phyloP scores from a whole-genome alignment of 35 echinoderm and acorn worm genomes.

The Apostichopus japonicus region DNA sequence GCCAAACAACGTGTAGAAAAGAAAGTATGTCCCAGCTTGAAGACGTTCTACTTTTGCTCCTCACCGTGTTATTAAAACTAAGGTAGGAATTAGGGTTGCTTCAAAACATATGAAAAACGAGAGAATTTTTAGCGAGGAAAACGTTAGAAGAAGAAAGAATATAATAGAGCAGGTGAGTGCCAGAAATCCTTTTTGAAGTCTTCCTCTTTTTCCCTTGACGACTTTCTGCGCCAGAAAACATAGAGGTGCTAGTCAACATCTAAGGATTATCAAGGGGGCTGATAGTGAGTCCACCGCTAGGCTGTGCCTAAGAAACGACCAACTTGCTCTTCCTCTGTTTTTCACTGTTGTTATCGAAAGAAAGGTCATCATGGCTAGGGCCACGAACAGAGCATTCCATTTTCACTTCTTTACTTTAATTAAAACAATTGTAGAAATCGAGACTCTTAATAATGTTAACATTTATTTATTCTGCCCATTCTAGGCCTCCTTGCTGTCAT shows the following conservation, averaged over 20 bases:
- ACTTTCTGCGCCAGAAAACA: slow-evolving; percentile 62
- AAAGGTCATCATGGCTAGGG: neutral
- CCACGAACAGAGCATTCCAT: neutral
- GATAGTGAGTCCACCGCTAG: slow-evolving; percentile 37
- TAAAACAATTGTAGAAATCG: neutral
- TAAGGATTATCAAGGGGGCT: slow-evolving; percentile 58
- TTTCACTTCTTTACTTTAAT: neutral
- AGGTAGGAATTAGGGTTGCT: slow-evolving; percentile 60
- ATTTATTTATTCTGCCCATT: slow-evolving; percentile 81
- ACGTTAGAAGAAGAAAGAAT: slow-evolving; percentile 54
- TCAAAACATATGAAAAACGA: slow-evolving; percentile 75
- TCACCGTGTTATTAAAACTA: slow-evolving; percentile 70
- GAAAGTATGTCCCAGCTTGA: slow-evolving; percentile 67
- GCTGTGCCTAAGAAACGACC: neutral
- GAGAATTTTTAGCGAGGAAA: slow-evolving; percentile 57
- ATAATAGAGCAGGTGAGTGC: slow-evolving; percentile 30
- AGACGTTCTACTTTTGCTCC: slow-evolving; percentile 70
- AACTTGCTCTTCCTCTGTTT: neutral
- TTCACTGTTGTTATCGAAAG: neutral
- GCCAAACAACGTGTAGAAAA: slow-evolving; percentile 70
- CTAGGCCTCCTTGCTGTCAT: slow-evolving; percentile 70
- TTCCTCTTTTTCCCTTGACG: neutral
- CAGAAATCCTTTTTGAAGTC: slow-evolving; percentile 25
- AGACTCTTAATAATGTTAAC: slow-evolving; percentile 45
- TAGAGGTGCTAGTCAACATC: slow-evolving; percentile 63